phyloP scores from a whole-genome alignment of 1,140 invertebrate species.

The Ruditapes philippinarum region DNA sequence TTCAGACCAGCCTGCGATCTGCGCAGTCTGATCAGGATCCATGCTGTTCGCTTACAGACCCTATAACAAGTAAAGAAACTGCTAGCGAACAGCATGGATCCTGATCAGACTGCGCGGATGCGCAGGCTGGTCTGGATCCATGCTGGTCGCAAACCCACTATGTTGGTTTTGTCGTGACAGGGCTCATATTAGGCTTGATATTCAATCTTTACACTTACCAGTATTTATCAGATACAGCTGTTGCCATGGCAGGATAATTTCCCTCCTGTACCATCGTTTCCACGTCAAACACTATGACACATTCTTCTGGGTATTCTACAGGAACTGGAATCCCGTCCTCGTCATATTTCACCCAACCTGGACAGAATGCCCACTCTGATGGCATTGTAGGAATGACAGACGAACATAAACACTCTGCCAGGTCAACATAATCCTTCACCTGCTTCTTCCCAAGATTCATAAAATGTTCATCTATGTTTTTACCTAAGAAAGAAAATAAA shows the following conservation, averaged over 20 bases:
- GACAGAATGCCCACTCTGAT: constrained; percentile 75
- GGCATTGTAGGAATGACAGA: constrained; percentile 81
- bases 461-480: constrained; percentile 96
- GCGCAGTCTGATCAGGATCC: no score
- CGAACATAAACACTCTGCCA: constrained; percentile 73
- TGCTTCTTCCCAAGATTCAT: constrained; percentile 93
- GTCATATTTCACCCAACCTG: constrained; percentile 96
- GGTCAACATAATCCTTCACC: constrained; percentile 90
- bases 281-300: constrained; percentile 97
- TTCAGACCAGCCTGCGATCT: no score
- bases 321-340: constrained; percentile 71
- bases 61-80: no score
- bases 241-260: constrained; percentile 95
- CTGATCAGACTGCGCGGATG: no score
- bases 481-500: constrained; percentile 89
- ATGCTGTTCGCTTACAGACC: no score
- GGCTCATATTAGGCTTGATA: no score
- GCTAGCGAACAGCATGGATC: no score
- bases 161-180: no score
- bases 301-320: constrained; percentile 89
- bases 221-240: constrained; percentile 93
- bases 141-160: no score
- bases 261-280: constrained; percentile 96
- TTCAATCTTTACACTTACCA: no score
- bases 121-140: no score